Percentiles rank a stretch among this genome's conserved stretches.
These are phyloP conservation scores for Caenorhabditis latens DNA, from an alignment of 1,140 invertebrate species.

Conservation along the genomic window DNA sequence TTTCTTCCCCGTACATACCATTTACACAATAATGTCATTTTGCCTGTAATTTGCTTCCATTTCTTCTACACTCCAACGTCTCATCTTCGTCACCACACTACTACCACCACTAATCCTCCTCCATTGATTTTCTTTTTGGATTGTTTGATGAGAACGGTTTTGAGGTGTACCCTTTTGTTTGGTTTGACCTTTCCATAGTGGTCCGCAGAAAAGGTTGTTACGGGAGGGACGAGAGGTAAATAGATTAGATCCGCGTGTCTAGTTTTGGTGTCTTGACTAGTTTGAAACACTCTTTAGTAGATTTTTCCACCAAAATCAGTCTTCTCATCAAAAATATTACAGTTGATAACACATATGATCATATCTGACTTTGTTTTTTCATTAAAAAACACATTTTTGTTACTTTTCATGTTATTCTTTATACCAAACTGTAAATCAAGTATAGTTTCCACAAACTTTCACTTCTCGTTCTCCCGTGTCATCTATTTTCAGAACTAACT, in stretches of 20 bases:
- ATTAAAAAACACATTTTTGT: no score
- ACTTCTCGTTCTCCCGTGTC: no score
- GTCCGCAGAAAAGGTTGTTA: not conserved
- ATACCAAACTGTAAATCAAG: no score
- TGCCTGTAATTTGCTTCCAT: slow-evolving; percentile 27
- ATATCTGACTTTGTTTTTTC: no score
- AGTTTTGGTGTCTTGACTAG: no score
- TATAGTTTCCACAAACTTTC: no score
- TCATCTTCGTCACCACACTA: not conserved
- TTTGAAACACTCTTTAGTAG: no score
- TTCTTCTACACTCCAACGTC: not conserved
- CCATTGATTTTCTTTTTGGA: not conserved
- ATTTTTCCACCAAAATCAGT: no score
- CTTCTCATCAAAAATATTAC: no score
- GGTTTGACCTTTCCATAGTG: not conserved
- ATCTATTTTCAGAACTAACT: no score
- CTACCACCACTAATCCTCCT: not conserved
- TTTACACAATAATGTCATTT: slow-evolving; percentile 45
- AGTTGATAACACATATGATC: no score
- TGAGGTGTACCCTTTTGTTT: not conserved
- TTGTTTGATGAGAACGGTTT: not conserved
- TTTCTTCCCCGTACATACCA: slow-evolving; percentile 38
- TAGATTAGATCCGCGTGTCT: not conserved
- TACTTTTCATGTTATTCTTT: no score
- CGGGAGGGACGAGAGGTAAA: not conserved